Conservation (phyloP, 2,888 invertebrate species). For the Chrysodeixis includens region DNA sequence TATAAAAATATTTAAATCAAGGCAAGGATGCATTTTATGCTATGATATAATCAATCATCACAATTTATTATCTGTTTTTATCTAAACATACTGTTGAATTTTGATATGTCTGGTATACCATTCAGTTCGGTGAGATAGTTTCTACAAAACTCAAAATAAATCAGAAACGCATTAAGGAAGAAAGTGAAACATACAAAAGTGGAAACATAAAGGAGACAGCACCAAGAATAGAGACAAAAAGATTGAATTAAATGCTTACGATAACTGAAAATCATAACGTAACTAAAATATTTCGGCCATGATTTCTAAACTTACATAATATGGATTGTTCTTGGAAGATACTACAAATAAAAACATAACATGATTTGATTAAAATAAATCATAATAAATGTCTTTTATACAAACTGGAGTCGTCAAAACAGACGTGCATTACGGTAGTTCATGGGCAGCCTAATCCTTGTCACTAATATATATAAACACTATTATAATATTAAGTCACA, state of each 20-base stretch:
- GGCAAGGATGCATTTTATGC: conserved; percentile 82
- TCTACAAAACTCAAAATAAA: conserved; percentile 20
- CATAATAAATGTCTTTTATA: conserved; percentile 19
- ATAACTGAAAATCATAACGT: conserved; percentile 11
- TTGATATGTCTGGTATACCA: conserved; percentile 46
- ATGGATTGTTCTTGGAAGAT: conserved; percentile 13
- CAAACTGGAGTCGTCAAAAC: conserved; percentile 20
- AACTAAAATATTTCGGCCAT: conserved; percentile 6
- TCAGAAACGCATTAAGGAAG: conserved; percentile 12
- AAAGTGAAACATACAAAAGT: conserved; percentile 9
- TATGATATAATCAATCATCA: conserved; percentile 48
- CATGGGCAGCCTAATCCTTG: not conserved
- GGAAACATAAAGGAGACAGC: conserved; percentile 64
- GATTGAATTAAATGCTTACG: conserved; percentile 21
- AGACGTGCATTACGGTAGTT: conserved; percentile 19
- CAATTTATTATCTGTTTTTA: conserved; percentile 40
- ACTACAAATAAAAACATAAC: conserved; percentile 25
- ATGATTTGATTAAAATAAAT: conserved; percentile 25
- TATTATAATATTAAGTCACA: not conserved
- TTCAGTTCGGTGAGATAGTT: conserved; percentile 23
- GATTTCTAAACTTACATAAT: conserved; percentile 13
- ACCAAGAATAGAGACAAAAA: conserved; percentile 51
- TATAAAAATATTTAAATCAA: conserved; percentile 50
- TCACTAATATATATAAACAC: not conserved
- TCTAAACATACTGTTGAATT: conserved; percentile 44